Percentiles rank a stretch among this genome's conserved stretches.
Conservation (phyloP, 1,140 invertebrate species). For the Magallana angulata region DNA sequence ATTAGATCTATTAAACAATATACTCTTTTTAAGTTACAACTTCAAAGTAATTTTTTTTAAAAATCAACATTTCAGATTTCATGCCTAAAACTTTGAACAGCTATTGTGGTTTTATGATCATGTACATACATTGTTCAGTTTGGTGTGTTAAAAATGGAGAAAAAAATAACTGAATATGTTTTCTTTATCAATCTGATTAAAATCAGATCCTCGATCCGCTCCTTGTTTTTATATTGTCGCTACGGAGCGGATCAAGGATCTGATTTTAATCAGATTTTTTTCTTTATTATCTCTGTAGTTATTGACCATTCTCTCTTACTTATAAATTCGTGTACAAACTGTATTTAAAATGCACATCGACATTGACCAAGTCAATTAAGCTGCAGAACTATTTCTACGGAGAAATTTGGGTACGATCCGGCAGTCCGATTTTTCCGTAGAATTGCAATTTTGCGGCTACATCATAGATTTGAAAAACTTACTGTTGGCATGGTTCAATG, state of each 20-base stretch:
- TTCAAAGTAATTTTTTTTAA: not conserved
- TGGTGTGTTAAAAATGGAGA: not conserved
- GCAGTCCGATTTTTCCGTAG: not conserved
- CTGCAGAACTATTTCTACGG: not conserved
- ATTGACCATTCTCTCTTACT: not conserved
- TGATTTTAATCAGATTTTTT: too few species aligned
- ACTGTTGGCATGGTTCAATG: not conserved
- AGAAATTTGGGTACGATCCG: not conserved
- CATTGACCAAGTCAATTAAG: too few species aligned
- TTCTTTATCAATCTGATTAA: not conserved
- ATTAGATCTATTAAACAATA: too few species aligned
- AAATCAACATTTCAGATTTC: not conserved
- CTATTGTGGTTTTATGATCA: not conserved
- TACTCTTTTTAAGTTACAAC: not conserved
- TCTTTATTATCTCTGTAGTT: not conserved
- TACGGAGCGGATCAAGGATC: too few species aligned
- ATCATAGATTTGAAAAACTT: not conserved
- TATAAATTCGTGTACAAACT: not conserved
- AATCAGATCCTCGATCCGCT: too few species aligned
- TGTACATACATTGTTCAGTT: not conserved
- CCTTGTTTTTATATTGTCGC: too few species aligned
- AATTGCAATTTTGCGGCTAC: not conserved
- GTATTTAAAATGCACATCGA: not conserved
- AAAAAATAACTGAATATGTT: not conserved
- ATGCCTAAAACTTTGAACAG: too few species aligned